Conservation (phyloP, 2,888 invertebrate genomes). For the Argynnis bischoffii region DNA sequence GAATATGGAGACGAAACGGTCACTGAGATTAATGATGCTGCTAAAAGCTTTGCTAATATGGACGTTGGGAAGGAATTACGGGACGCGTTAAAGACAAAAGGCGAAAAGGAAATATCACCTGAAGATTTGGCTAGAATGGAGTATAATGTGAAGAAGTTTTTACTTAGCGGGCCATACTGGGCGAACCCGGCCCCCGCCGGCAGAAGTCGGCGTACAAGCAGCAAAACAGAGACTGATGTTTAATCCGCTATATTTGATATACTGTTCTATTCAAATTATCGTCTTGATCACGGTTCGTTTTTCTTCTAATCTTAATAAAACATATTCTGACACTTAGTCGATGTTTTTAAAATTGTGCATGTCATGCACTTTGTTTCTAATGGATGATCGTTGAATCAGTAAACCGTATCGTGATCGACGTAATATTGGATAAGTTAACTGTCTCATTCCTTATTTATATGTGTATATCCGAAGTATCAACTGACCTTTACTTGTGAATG, state of each 20-base stretch:
- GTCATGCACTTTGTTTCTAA: too few relatives aligned
- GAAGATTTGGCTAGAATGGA: conserved; percentile 88
- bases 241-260: conserved; percentile 46
- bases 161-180: conserved; percentile 83
- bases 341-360: too few relatives aligned
- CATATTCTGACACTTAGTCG: too few relatives aligned
- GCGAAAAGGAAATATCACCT: conserved; percentile 70
- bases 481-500: not conserved
- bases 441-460: conserved; percentile 49
- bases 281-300: not conserved
- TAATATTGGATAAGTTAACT: conserved; percentile 5
- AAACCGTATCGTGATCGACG: conserved; percentile 6
- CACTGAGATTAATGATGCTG: conserved; percentile 66
- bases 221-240: conserved; percentile 82
- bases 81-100: conserved; percentile 57
- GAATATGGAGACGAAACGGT: conserved; percentile 67
- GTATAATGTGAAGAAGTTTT: conserved; percentile 88
- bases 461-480: conserved; percentile 28
- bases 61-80: conserved; percentile 57
- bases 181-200: conserved; percentile 56
- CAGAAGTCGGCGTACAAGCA: conserved; percentile 75
- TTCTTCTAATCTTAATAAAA: too few relatives aligned
- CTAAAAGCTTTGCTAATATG: conserved; percentile 53
- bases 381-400: too few relatives aligned
- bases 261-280: not conserved